phyloP scores from a whole-genome alignment of 1,140 invertebrate species.

The Anadara kagoshimensis region DNA sequence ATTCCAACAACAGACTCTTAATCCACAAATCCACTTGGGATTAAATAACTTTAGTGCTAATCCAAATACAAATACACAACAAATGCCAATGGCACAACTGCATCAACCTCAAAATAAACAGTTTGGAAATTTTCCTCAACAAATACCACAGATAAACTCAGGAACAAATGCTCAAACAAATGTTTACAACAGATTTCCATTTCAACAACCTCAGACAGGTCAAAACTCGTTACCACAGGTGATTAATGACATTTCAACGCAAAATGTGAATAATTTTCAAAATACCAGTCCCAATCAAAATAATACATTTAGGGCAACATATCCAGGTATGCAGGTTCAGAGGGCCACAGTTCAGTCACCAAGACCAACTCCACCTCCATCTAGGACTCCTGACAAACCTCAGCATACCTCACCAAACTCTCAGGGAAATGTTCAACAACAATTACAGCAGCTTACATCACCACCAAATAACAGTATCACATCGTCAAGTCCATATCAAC shows the following conservation, averaged over 20 bases:
- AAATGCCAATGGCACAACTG: conserved; percentile 25
- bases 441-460: conserved; percentile 6
- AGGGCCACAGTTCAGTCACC: conserved; percentile 43
- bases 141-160: conserved; percentile 8
- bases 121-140: conserved; percentile 9
- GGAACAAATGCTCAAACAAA: neutral
- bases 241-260: conserved; percentile 17
- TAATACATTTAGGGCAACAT: conserved; percentile 48
- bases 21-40: conserved; percentile 22
- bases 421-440: conserved; percentile 12
- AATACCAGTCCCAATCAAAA: conserved; percentile 50
- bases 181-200: conserved; percentile 25
- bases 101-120: conserved; percentile 29
- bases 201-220: conserved; percentile 71
- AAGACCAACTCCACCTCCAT: conserved; percentile 74
- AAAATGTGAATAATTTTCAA: conserved; percentile 35
- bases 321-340: conserved; percentile 58
- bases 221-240: conserved; percentile 24
- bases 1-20: conserved; percentile 35
- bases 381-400: conserved; percentile 43
- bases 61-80: neutral
- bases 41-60: conserved; percentile 1
- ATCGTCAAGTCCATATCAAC: conserved; percentile 10
- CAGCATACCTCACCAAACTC: conserved; percentile 71
- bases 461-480: neutral